Percentiles rank a stretch among this genome's conserved stretches.
Evolutionary conservation across 2,797 vertebrate species (phyloP).

Genomic region (Micromesistius poutassou): DNA sequence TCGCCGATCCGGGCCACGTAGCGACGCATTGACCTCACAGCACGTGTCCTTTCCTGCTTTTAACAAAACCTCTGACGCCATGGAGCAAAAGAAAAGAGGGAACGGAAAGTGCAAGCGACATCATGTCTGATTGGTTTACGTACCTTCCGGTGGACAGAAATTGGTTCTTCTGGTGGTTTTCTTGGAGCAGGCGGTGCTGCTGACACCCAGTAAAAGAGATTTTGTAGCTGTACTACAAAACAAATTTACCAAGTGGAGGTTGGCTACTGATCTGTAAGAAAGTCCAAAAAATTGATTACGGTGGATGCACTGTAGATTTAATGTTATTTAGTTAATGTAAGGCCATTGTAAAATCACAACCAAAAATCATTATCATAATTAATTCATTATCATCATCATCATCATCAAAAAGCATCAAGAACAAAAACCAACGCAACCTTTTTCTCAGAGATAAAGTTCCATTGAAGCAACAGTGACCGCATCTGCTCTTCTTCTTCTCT

Average conservation of each 20-base stretch:
- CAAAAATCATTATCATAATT: neutral
- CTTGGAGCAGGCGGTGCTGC: neutral
- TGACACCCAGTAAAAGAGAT: neutral
- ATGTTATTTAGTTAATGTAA: neutral
- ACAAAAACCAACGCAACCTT: neutral
- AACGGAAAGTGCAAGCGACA: neutral
- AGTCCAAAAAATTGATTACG: neutral
- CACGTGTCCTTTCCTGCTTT: neutral
- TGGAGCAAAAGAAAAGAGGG: neutral
- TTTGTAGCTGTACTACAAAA: neutral
- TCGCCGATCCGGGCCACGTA: neutral
- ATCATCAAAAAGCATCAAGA: neutral
- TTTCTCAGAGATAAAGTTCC: conserved; percentile 12
- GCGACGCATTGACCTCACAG: neutral
- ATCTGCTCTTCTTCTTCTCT: conserved; percentile 55
- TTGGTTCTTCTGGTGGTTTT: neutral
- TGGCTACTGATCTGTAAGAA: neutral
- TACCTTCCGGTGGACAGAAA: neutral
- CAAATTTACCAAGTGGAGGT: neutral
- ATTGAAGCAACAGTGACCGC: conserved; percentile 57
- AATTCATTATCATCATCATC: neutral
- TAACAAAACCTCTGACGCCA: neutral
- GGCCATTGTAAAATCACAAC: neutral
- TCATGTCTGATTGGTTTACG: neutral
- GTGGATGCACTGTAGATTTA: neutral